Conservation (phyloP, 2,888 invertebrate species). For the Lathronympha strigana region DNA sequence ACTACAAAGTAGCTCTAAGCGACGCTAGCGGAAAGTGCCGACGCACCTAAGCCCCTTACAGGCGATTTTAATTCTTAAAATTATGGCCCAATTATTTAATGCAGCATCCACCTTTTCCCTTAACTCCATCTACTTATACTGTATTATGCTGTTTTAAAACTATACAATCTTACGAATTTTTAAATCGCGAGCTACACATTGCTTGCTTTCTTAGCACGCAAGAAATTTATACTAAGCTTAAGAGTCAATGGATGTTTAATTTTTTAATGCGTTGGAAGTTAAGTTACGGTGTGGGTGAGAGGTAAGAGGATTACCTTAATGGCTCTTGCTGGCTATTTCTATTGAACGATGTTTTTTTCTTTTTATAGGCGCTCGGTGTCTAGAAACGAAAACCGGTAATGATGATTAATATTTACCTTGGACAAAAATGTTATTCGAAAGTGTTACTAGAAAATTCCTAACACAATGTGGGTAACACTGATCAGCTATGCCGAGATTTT, state of each 20-base stretch:
- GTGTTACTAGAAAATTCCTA: too few species aligned
- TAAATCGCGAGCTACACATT: not conserved
- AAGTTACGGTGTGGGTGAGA: slow-evolving; percentile 38
- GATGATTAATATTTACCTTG: not conserved
- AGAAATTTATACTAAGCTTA: not conserved
- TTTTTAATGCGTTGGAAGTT: not conserved
- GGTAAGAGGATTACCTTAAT: slow-evolving; percentile 67
- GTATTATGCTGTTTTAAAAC: slow-evolving; percentile 11
- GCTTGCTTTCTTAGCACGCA: not conserved
- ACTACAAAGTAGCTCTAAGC: slow-evolving; percentile 17
- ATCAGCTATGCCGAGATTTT: too few species aligned
- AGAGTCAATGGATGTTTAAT: slow-evolving; percentile 40
- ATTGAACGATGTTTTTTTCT: slow-evolving; percentile 70
- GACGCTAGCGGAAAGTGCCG: slow-evolving; percentile 14
- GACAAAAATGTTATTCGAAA: too few species aligned
- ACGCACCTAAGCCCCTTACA: slow-evolving; percentile 33
- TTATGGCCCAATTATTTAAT: slow-evolving; percentile 41
- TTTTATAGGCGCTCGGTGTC: slow-evolving; percentile 50
- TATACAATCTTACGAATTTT: not conserved
- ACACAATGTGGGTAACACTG: too few species aligned
- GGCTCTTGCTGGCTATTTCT: slow-evolving; percentile 70
- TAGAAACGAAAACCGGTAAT: not conserved
- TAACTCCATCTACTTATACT: slow-evolving; percentile 35
- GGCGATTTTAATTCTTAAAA: slow-evolving; percentile 37
- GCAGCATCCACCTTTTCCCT: slow-evolving; percentile 39